Evolutionary conservation across 2,888 invertebrate genomes (phyloP), one percentile per base, ranked within the genome.

Genomic region (Pecten maximus): DNA sequence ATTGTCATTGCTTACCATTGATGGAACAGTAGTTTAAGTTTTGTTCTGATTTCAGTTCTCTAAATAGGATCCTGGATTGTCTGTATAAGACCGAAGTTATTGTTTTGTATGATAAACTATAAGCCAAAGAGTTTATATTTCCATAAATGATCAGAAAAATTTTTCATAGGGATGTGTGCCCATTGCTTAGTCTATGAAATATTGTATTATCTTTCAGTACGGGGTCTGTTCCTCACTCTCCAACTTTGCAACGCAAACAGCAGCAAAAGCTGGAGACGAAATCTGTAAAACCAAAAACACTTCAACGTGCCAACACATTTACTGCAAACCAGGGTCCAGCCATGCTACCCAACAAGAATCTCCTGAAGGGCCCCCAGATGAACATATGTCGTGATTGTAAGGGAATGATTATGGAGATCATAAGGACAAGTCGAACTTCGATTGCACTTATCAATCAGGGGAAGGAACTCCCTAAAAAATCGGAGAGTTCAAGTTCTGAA

Each of bases 361-460:
- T 94, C 2, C 90, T 94, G 40, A 93, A 92, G 92, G 94, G 97
- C 88, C 98, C 98, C 92, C 98, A 98, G 96, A 98, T 99, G 98
- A 98, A 98, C 92, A 98, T 99, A 88, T 99, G 99, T 96, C 98
- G 98, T 97, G 99, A 99, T 97, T 99, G 99, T 97, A 98, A 98
- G 96, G 98, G 98, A 92, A 98, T 99, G 98, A 98, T 99, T 91
- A 98, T 98, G 95, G 98, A 99, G 97, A 99, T 99, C 96, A 99
- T 99, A 96, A 98, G 98, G 97, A 98, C 98, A 40, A 98, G 98
- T 93, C 98, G 98, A 96, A 98, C 96, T 44, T 95, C 96, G 19
- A 94, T 96, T 16, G 93, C 95, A 15, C 93, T 94, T 28, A 91
- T 95, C n/a, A 93, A 93, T 48, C 93, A 93, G 88, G 92, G 92